phyloP scores from a whole-genome alignment of 2,113 vertebrate species.

The Pygoscelis adeliae region DNA sequence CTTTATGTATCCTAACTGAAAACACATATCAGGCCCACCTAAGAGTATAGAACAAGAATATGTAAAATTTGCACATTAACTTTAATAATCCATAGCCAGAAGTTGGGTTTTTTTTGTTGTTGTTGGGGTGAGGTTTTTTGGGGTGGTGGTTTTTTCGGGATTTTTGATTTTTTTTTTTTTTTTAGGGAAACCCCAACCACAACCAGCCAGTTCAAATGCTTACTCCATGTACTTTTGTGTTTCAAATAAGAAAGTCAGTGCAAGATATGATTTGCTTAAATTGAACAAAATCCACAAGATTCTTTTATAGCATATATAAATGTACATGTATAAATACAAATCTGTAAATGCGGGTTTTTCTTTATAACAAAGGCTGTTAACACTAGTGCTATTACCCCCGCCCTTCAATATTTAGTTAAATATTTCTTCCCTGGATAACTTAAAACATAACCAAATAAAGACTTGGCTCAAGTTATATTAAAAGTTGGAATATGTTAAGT shows the following conservation, averaged over 20 bases:
- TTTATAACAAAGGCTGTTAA: not conserved
- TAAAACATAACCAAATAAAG: not conserved
- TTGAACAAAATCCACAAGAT: not conserved
- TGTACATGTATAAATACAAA: not conserved
- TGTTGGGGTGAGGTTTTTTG: not conserved
- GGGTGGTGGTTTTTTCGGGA: not conserved
- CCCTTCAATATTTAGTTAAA: not conserved
- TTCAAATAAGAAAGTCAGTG: not conserved
- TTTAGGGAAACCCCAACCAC: not conserved
- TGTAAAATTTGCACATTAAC: not conserved
- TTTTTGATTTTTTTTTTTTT: not conserved
- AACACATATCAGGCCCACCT: not conserved
- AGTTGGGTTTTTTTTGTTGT: rapidly evolving
- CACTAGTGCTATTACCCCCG: not conserved
- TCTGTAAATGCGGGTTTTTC: not conserved
- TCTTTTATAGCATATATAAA: not conserved
- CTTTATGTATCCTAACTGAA: not conserved
- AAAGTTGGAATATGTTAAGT: not conserved
- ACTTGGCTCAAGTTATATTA: not conserved
- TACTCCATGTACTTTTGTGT: not conserved
- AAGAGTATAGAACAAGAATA: not conserved
- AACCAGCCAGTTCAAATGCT: not conserved
- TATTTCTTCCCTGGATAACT: not conserved
- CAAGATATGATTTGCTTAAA: not conserved
- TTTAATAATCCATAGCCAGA: not conserved